Base-by-base conservation (phyloP, 2,888 invertebrate species). In the Lithosia quadra region DNA sequence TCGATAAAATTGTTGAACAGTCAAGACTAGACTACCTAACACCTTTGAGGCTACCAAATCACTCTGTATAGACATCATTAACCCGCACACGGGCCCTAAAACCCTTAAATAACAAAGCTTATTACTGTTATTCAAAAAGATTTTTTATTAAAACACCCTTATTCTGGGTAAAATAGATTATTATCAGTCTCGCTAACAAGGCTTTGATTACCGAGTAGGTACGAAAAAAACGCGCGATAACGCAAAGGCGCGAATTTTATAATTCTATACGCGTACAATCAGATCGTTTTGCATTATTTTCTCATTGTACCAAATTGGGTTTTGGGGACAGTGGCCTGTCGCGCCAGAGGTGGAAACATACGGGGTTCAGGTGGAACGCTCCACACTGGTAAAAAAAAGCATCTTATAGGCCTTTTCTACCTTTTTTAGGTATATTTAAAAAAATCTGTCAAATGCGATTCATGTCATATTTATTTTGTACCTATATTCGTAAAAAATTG, bases 231-330 rank as follows among this genome's bases (percentile, higher is more conserved):
- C 24, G 28, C 65, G 66, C 68, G 71, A 76, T 75, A 65, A 77
- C 76, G 81, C 79, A 83, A 83, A 79, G 69, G 75, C 74, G 69
- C 62, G 78, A 18, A 84, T 89, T 91, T 87, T 83, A 84, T n/a
- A 83, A 88, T 92, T 91, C 92, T 68, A 70, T 72, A 71, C 84
- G 82, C 90, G 92, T 88, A 76, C 86, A 86, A 85, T 84, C 84
- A 84, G 86, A 88, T 88, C 89, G 84, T 82, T 89, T 84, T 84
- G 86, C 87, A 90, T 91, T 91, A 90, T 91, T 90, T 88, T 88
- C 87, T 86, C 88, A 86, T 89, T 87, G 84, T 77, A 79, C 81
- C 79, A 86, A 89, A 89, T 89, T 88, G 89, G 84, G 86, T 86
- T 86, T 88, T 87, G 84, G 86, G 90, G 88, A 88, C 89, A 86